Evolutionary conservation across 2,113 vertebrate species (phyloP), one percentile per base, ranked within the genome.

Genomic region (Mellivora capensis): DNA sequence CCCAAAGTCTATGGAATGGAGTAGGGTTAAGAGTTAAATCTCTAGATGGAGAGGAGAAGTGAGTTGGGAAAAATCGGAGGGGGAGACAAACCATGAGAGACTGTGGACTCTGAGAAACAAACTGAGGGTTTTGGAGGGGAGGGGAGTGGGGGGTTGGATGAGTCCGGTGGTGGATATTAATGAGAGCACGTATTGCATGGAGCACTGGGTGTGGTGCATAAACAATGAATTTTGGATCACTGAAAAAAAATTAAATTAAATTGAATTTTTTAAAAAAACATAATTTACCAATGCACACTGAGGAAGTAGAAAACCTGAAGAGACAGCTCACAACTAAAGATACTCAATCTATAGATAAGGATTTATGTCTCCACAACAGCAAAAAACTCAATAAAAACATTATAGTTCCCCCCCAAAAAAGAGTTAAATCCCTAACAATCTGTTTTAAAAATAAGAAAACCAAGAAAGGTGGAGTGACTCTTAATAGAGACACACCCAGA

Each of bases 251-350:
- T 13, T 9, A 14, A 52, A 52, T 17, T 52, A 17, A 52, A 17
- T 52, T 52, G 17, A 54, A 54, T 54, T 52, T 18, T 49, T 13
- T 3, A 52, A 52, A 49, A 87, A 89, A 64, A 92, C 21, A 61
- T 12, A 87, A 87, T 89, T 96, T 74, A 82, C 29, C 20, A 72
- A 72, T 29, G 8, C 6, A 42, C 49, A 64, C 6, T 27, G 44
- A 91, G 80, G 69, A 89, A 87, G 89, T 15, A 88, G 79, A 52
- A 95, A 96, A 89, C 10, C 39, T 54, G 20, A 91, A 71, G 31
- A 67, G 29, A 44, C 23, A 3, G 59, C n/a, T 90, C 54, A 90
- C 74, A 15, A 72, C 57, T 79, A 87, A 83, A 87, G 4, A 52
- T 74, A 12, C 62, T 82, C 5, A 82, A 90, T 23, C 11, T 0